phyloP scores from a whole-genome alignment of 2,113 vertebrate species.

The Mirza zaza region DNA sequence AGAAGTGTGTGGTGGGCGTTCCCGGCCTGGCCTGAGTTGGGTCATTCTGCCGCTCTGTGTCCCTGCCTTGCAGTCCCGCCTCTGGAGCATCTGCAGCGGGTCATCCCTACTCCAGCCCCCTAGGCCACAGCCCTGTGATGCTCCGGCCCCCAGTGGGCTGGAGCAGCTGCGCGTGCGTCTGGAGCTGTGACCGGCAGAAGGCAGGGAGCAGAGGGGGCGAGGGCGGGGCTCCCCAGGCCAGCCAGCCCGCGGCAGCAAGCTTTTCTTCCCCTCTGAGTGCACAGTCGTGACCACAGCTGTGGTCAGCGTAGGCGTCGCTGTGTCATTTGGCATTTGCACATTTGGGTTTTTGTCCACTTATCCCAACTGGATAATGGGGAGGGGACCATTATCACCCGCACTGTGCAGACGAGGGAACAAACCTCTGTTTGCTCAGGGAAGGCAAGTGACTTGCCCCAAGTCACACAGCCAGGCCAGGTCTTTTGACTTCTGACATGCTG shows the following conservation, averaged over 20 bases:
- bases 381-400: background rate
- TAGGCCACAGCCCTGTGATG: background rate
- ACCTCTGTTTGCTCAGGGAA: background rate
- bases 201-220: conserved; percentile 38
- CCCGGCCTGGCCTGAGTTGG: background rate
- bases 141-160: background rate
- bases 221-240: too few species aligned
- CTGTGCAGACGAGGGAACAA: background rate
- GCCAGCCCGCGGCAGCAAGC: background rate
- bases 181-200: conserved; percentile 62
- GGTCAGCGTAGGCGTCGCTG: background rate
- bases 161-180: background rate
- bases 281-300: background rate
- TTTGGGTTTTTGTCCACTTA: background rate
- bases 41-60: too few species aligned
- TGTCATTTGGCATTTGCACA: background rate
- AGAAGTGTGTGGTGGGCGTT: background rate
- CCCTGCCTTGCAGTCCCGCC: background rate
- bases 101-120: background rate
- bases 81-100: background rate
- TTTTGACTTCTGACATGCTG: background rate
- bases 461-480: background rate
- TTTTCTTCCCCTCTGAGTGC: background rate
- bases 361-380: background rate
- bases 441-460: background rate